Percentiles rank a stretch among this genome's conserved stretches.
Conservation (phyloP, 2,113 vertebrate species). For the Patagioenas fasciata region DNA sequence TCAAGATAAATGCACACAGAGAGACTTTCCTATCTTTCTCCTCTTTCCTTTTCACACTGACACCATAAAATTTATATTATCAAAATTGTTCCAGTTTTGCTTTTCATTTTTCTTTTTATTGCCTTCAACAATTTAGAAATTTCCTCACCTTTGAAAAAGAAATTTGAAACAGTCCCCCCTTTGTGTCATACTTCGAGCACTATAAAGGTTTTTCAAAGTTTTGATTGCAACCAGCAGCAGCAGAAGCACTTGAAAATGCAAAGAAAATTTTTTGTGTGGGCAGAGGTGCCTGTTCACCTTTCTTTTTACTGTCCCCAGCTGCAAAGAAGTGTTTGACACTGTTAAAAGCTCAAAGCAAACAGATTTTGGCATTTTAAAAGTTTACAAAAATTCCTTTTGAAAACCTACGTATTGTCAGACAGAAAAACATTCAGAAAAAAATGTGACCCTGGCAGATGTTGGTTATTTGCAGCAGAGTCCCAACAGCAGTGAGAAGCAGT, state of each 20-base stretch:
- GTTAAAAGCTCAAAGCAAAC: background rate
- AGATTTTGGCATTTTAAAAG: background rate
- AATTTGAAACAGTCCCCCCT: background rate
- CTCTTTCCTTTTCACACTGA: background rate
- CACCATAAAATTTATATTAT: background rate
- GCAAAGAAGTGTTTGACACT: background rate
- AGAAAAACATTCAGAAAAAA: background rate
- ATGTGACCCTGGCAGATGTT: background rate
- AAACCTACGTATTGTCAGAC: background rate
- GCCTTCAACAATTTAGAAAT: background rate
- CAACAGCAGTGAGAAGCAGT: background rate
- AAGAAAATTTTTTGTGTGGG: background rate
- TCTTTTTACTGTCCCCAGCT: background rate
- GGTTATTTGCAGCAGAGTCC: background rate
- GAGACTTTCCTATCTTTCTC: background rate
- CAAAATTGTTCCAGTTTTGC: background rate
- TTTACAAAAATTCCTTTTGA: background rate
- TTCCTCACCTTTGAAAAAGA: background rate
- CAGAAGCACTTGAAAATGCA: background rate
- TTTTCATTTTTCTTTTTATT: conserved; percentile 11
- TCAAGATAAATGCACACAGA: background rate
- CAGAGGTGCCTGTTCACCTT: conserved; percentile 4
- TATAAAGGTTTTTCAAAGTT: background rate
- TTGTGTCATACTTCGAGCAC: background rate
- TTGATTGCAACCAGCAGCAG: background rate